Percentiles rank a stretch among this genome's conserved stretches.
Evolutionary conservation across 2,113 vertebrate genomes (phyloP).

Genomic region (Callocephalon fimbriatum): DNA sequence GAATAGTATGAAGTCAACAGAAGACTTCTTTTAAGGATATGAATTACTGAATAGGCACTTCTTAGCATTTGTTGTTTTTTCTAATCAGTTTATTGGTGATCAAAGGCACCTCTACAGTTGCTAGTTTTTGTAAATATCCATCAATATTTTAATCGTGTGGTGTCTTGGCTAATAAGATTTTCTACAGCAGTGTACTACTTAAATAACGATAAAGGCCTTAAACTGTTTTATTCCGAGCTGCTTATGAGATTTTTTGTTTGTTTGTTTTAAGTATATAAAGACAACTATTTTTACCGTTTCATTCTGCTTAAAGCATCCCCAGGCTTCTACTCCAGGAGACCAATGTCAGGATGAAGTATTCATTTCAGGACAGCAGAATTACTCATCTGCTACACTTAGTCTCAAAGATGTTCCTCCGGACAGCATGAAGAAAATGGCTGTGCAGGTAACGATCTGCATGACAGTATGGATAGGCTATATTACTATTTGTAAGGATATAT

Average conservation of each 20-base stretch:
- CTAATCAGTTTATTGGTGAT: not conserved
- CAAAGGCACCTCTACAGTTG: not conserved
- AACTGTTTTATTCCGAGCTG: not conserved
- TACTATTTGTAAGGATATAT: not conserved
- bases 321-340: constrained; percentile 71
- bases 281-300: not conserved
- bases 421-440: constrained; percentile 88
- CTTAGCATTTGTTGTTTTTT: not conserved
- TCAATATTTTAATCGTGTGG: not conserved
- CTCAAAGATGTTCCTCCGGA: constrained; percentile 82
- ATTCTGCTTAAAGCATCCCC: constrained; percentile 73
- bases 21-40: not conserved
- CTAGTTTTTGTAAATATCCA: not conserved
- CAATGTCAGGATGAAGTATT: constrained; percentile 88
- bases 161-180: not conserved
- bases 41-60: not conserved
- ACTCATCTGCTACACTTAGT: constrained; percentile 72
- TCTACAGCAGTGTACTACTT: not conserved
- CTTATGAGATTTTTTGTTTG: not conserved
- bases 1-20: not conserved
- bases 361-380: constrained; percentile 85
- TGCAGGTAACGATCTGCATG: constrained; percentile 46
- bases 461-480: not conserved
- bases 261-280: constrained; percentile 7
- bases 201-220: not conserved